Evolutionary conservation across 1,140 invertebrate species (phyloP).

Genomic region (Macrosteles quadrilineatus): DNA sequence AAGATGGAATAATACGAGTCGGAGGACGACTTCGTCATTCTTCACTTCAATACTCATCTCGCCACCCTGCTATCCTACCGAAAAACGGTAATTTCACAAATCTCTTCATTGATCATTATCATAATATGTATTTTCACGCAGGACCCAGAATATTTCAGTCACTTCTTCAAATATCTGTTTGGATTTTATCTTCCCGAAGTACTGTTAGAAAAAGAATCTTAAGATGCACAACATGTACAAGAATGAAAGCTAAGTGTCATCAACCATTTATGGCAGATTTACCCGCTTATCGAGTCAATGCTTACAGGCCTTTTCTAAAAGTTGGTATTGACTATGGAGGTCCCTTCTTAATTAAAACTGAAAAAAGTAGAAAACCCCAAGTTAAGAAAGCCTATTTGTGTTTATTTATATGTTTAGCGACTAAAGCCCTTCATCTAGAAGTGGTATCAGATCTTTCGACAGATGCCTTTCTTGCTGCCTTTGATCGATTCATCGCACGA

Average conservation of each 20-base stretch:
- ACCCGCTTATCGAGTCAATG: neutral
- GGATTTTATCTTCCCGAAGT: neutral
- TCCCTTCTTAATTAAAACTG: constrained; percentile 32
- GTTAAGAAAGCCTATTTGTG: constrained; percentile 49
- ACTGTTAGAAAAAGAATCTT: constrained; percentile 6
- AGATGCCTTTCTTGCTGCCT: constrained; percentile 44
- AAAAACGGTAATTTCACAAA: neutral
- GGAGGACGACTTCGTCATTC: neutral
- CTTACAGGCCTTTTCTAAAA: constrained; percentile 33
- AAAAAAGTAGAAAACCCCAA: constrained; percentile 38
- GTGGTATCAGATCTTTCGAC: constrained; percentile 43
- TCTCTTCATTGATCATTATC: constrained; percentile 16
- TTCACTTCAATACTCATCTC: neutral
- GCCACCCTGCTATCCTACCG: neutral
- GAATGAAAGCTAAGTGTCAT: constrained; percentile 4
- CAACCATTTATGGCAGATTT: neutral
- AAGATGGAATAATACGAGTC: too few relatives aligned
- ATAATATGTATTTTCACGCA: neutral
- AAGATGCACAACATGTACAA: constrained; percentile 11
- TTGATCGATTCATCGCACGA: constrained; percentile 47
- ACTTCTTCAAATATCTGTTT: constrained; percentile 1
- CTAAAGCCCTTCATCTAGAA: constrained; percentile 48
- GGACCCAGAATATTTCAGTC: constrained; percentile 5
- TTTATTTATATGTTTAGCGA: too few relatives aligned
- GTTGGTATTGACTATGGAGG: constrained; percentile 37